Conservation (phyloP, 1,140 invertebrate species). For the Apis dorsata region DNA sequence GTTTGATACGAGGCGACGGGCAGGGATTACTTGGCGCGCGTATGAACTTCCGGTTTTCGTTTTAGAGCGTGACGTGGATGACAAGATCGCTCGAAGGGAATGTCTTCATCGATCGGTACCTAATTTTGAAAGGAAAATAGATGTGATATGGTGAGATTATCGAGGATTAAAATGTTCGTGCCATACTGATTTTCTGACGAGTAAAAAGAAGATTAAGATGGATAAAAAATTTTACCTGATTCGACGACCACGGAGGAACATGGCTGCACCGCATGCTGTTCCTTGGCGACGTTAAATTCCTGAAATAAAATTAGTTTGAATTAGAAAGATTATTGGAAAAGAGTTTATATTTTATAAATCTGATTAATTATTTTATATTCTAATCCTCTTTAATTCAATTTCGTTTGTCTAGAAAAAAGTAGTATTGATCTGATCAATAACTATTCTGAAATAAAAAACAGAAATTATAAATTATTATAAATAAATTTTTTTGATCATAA, state of each 20-base stretch:
- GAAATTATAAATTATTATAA: too few species aligned
- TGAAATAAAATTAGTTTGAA: conserved; percentile 68
- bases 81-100: neutral
- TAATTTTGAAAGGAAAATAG: neutral
- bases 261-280: conserved; percentile 83
- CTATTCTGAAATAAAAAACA: too few species aligned
- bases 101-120: neutral
- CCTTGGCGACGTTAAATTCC: conserved; percentile 85
- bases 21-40: neutral
- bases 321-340: neutral
- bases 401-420: neutral
- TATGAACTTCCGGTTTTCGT: neutral
- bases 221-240: conserved; percentile 54
- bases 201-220: too few species aligned
- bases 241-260: conserved; percentile 58
- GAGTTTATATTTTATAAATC: neutral
- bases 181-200: neutral
- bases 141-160: neutral
- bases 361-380: neutral
- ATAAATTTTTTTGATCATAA: too few species aligned
- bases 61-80: neutral
- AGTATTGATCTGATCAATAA: too few species aligned
- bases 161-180: neutral
- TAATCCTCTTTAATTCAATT: neutral
- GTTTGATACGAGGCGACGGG: neutral